Evolutionary conservation across 2,797 vertebrate species (phyloP).

Genomic region (Paramormyrops hopkinsi): DNA sequence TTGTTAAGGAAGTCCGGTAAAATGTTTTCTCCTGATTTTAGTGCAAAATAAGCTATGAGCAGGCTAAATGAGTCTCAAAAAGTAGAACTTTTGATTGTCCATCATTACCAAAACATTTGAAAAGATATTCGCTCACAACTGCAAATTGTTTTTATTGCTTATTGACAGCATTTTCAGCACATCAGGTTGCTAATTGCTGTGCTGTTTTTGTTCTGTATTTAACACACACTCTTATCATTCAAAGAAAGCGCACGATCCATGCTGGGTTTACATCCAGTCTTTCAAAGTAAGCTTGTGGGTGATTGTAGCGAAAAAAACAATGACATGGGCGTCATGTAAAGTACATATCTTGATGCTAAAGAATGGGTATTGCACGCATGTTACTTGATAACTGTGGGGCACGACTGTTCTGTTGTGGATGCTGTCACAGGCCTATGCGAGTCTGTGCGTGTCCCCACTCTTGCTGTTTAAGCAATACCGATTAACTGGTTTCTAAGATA

Average conservation of each 20-base stretch:
- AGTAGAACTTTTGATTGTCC: not conserved
- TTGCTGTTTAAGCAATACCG: constrained; percentile 28
- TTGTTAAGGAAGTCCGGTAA: not conserved
- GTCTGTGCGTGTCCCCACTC: constrained; percentile 32
- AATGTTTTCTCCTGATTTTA: not conserved
- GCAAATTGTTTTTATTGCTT: not conserved
- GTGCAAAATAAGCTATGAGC: not conserved
- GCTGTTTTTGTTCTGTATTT: not conserved
- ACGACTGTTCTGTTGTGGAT: not conserved
- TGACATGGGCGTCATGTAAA: not conserved
- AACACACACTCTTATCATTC: not conserved
- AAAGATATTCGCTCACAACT: not conserved
- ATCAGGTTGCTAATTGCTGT: not conserved
- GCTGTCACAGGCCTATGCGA: not conserved
- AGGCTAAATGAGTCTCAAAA: not conserved
- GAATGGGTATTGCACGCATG: not conserved
- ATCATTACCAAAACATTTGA: not conserved
- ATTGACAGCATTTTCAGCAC: not conserved
- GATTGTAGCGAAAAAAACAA: not conserved
- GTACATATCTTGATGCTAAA: not conserved
- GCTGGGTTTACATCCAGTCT: not conserved
- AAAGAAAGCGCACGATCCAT: not conserved
- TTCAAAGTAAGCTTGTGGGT: not conserved
- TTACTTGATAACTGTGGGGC: not conserved
- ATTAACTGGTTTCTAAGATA: constrained; percentile 52